phyloP scores from a whole-genome alignment of 1,140 invertebrate genomes.

The Drosophila truncata region DNA sequence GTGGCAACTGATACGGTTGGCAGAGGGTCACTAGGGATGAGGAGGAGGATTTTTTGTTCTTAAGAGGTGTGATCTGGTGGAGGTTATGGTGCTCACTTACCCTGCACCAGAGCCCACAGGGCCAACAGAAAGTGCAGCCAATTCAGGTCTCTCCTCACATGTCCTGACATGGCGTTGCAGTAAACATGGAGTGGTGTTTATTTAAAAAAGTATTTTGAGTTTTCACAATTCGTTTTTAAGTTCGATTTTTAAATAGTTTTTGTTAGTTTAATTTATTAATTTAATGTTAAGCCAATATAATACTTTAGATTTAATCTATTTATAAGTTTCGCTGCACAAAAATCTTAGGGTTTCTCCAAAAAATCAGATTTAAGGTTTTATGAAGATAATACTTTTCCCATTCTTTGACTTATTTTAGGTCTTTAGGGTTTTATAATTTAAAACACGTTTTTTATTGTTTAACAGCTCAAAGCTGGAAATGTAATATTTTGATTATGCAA shows the following conservation, averaged over 20 bases:
- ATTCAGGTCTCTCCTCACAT: slow-evolving; percentile 20
- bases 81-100: slow-evolving; percentile 39
- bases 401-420: neutral
- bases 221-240: neutral
- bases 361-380: neutral
- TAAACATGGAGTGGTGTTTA: slow-evolving; percentile 18
- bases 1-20: slow-evolving; percentile 70
- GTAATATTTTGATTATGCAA: neutral
- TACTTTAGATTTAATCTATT: neutral
- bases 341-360: too few relatives aligned
- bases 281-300: too few relatives aligned
- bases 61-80: neutral
- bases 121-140: slow-evolving; percentile 46
- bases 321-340: neutral
- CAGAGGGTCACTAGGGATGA: slow-evolving; percentile 28
- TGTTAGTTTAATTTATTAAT: too few relatives aligned
- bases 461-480: neutral
- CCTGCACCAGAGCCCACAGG: slow-evolving; percentile 44
- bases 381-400: neutral
- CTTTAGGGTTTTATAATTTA: neutral
- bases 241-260: neutral
- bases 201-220: neutral
- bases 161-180: slow-evolving; percentile 27
- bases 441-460: neutral
- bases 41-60: neutral